Base-by-base conservation (phyloP, 2,888 invertebrate genomes). In the Oegoconia quadripuncta region DNA sequence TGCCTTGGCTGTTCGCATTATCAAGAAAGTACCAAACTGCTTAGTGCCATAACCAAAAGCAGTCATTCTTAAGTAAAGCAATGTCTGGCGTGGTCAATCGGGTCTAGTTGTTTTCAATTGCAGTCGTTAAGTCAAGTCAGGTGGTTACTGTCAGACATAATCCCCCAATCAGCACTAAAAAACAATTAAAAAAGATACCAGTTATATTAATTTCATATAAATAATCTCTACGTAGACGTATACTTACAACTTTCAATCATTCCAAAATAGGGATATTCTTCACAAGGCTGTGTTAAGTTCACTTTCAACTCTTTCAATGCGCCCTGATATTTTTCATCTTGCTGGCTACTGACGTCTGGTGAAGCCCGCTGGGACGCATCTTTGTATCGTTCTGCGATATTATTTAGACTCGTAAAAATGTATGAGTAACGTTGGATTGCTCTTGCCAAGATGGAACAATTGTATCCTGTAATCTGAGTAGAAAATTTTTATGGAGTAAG, bases 181-280 rank as follows among this genome's bases (percentile, higher is more conserved):
- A n/a, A n/a, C n/a, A n/a, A n/a, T n/a, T n/a, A n/a, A n/a, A n/a
- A n/a, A n/a, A n/a, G n/a, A n/a, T n/a, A n/a, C n/a, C n/a, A n/a
- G n/a, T n/a, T n/a, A 26, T 11, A 1, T 26, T 7, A 7, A 26
- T 7, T 26, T 12, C 6, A 26, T 5, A n/a, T n/a, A 5, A 12
- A 1, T 1, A n/a, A n/a, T 2, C 6, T n/a, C 8, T 5, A 12
- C n/a, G 25, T 1, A 27, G 12, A 13, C 7, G 1, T 11, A 3
- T 37, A 72, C 91, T 89, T 88, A 95, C 93, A 96, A 52, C 90
- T 89, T 78, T 97, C 97, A 64, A 93, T 90, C 91, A 95, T 95
- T 32, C 88, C 72, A 22, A 92, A 75, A 44, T 89, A 74, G 0
- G 96, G 96, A 58, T 89, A 88, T 0, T 79, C 75, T 56, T 92